Base-by-base conservation (phyloP, 2,113 vertebrate species). In the Halcyon malimbica region DNA sequence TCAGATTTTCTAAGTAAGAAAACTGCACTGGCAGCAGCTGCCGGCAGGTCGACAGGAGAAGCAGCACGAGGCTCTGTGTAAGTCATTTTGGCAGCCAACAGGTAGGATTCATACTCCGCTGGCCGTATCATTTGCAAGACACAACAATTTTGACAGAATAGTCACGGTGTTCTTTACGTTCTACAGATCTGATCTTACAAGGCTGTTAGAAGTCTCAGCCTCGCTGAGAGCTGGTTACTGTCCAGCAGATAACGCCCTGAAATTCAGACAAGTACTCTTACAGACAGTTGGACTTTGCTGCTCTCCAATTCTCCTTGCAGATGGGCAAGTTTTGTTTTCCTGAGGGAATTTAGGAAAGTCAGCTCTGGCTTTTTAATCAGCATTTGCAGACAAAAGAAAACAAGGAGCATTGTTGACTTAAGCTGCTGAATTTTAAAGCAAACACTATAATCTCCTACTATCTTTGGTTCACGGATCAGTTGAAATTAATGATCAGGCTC, bases 331-430 rank as follows among this genome's bases (percentile, higher is more conserved):
- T 68, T 62, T 87, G 41, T 85, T 79, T 74, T 96, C 93, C 89
- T 54, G 67, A 25, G 83, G 85, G 88, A 77, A 80, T 81, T 96
- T 5, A 39, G 70, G 86, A 92, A 94, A 93, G 89, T 76, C 77
- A 94, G 91, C 53, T 93, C 83, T 92, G 89, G 94, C 62, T 95
- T 95, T 92, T 92, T 87, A 91, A 94, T 96, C 83, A 95, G 74
- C 77, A 54, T 73, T 96, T 10, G 2, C 80, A 96, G 89, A 95
- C 86, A 92, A 92, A 96, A 89, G 95, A 93, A 95, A 95, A 87
- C 70, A 93, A 91, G 81, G 53, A 67, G 53, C 53, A 91, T 73
- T 93, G 84, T 95, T 77, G 85, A 37, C 41, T 73, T 69, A 63
- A 94, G 89, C 67, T 76, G 67, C 63, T 87, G 88, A 85, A 84